A percentile compares a stretch with the other conserved stretches of the same genome.
phyloP scores from a whole-genome alignment of 2,797 vertebrate species.

The Rhynchonycteris naso region DNA sequence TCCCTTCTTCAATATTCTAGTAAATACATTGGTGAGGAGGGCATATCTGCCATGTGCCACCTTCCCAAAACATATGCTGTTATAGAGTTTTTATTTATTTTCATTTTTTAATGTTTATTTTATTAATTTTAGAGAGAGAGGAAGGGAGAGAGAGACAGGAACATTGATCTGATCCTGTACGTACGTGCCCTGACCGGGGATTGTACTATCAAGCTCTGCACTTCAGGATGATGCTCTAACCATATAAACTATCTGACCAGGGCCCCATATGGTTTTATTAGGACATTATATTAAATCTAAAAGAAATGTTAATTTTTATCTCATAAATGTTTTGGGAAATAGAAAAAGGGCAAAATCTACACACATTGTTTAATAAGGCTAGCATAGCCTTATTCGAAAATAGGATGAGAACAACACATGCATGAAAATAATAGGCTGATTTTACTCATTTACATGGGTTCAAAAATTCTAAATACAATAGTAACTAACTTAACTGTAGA shows the following conservation, averaged over 20 bases:
- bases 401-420: background rate
- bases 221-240: no score
- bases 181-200: no score
- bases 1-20: background rate
- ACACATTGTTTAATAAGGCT: background rate
- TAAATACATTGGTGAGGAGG: background rate
- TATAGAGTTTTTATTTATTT: no score
- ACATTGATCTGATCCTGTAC: no score
- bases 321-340: background rate
- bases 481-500: background rate
- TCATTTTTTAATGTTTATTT: no score
- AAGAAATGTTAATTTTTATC: background rate
- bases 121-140: background rate
- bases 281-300: background rate
- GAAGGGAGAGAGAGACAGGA: background rate
- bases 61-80: background rate
- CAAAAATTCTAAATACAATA: constrained; percentile 1
- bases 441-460: constrained; percentile 23
- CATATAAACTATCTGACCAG: no score
- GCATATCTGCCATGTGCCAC: background rate
- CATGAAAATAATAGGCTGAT: background rate
- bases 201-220: no score
- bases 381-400: background rate
- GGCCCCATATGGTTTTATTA: background rate
- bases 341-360: background rate